A percentile compares a stretch with the other conserved stretches of the same genome.
phyloP scores from a whole-genome alignment of 2,113 vertebrate species.

The Otocyon megalotis region DNA sequence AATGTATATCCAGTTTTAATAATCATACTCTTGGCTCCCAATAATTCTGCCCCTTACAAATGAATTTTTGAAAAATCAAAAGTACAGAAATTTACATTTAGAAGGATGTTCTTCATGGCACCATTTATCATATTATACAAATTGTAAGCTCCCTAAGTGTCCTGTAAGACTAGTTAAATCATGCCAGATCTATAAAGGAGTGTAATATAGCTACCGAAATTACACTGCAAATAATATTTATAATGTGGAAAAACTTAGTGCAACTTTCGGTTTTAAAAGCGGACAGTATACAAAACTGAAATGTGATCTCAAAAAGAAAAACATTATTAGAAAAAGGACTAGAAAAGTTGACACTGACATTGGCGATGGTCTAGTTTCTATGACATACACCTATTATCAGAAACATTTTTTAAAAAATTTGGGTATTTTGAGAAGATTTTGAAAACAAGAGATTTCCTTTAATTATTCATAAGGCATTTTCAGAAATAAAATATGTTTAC shows the following conservation, averaged over 20 bases:
- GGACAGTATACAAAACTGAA: background rate
- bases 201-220: background rate
- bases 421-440: background rate
- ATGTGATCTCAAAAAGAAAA: background rate
- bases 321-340: background rate
- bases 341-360: background rate
- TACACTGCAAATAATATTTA: background rate
- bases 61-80: background rate
- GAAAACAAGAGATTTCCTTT: background rate
- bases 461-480: background rate
- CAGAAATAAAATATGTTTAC: background rate
- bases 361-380: background rate
- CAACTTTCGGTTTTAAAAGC: background rate
- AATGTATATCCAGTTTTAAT: background rate
- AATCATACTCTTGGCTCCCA: background rate
- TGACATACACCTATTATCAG: background rate
- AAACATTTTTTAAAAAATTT: background rate
- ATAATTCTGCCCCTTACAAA: background rate
- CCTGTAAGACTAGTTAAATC: background rate
- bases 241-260: background rate
- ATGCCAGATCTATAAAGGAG: background rate
- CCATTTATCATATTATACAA: background rate
- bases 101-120: background rate
- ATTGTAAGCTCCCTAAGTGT: background rate
- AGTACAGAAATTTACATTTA: background rate